Evolutionary conservation across 1,140 invertebrate genomes (phyloP).

Genomic region (Leptonema lineaticorne): DNA sequence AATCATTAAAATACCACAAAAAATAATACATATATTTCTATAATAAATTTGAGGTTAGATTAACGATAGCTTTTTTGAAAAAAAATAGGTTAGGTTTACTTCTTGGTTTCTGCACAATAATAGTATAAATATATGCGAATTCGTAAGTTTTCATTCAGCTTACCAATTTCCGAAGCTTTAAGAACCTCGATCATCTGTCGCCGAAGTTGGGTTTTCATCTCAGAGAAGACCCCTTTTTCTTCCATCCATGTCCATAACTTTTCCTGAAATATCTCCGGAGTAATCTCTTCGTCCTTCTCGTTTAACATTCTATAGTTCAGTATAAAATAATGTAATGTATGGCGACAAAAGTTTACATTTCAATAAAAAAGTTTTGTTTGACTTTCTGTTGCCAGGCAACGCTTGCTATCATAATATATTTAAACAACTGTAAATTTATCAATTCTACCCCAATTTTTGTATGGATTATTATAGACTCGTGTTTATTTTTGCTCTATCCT

Average conservation of each 20-base stretch:
- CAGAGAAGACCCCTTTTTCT: slow-evolving; percentile 57
- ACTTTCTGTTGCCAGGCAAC: not conserved
- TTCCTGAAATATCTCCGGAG: slow-evolving; percentile 57
- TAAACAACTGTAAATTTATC: too few relatives aligned
- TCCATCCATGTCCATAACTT: slow-evolving; percentile 58
- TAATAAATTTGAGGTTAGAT: not conserved
- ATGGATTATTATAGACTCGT: too few relatives aligned
- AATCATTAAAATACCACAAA: too few relatives aligned
- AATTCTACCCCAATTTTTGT: too few relatives aligned
- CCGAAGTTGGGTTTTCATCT: slow-evolving; percentile 57
- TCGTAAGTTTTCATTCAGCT: not conserved
- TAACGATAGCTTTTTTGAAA: not conserved
- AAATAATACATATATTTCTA: too few relatives aligned
- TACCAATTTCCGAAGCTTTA: slow-evolving; percentile 48
- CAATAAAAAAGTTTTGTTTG: not conserved
- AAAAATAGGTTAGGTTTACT: too few relatives aligned
- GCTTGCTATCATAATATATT: too few relatives aligned
- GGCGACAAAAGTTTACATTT: not conserved
- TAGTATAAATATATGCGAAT: too few relatives aligned
- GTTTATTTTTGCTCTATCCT: not conserved
- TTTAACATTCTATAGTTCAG: too few relatives aligned
- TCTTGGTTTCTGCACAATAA: too few relatives aligned
- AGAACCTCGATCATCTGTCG: slow-evolving; percentile 58
- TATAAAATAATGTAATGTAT: not conserved
- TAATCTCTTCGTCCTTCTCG: slow-evolving; percentile 40